Percentiles rank a stretch among this genome's conserved stretches.
Conservation (phyloP, 2,888 invertebrate species). For the Himalopsyche anomala region DNA sequence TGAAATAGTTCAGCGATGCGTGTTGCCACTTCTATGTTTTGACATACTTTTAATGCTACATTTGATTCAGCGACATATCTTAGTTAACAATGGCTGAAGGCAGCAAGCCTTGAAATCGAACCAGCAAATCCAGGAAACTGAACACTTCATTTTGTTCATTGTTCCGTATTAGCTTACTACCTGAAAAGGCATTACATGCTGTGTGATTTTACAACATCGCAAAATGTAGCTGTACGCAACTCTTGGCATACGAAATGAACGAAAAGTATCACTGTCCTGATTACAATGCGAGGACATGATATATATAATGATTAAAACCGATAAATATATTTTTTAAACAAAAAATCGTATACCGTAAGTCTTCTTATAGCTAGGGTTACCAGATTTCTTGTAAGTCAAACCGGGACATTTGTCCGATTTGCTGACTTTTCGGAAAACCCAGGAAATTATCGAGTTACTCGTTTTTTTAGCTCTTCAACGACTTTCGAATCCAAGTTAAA, state of each 20-base stretch:
- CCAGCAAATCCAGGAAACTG: constrained; percentile 2
- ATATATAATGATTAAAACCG: no score
- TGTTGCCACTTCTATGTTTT: background rate
- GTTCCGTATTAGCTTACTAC: background rate
- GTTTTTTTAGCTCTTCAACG: no score
- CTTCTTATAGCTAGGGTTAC: no score
- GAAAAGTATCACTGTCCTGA: no score
- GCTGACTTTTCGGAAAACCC: no score
- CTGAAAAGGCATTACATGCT: background rate
- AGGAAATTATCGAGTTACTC: no score
- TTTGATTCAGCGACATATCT: constrained; percentile 3
- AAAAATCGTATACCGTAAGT: no score
- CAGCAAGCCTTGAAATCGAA: constrained; percentile 12
- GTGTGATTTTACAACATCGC: background rate
- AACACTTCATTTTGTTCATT: background rate
- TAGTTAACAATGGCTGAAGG: background rate
- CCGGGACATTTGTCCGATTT: no score
- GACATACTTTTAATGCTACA: constrained; percentile 8
- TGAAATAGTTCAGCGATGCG: background rate
- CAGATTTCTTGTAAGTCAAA: no score
- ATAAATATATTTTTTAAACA: no score
- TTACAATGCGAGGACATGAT: no score
- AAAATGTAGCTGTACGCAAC: background rate
- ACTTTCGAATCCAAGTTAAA: no score
- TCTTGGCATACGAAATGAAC: background rate